Evolutionary conservation across 2,888 invertebrate species (phyloP).

Genomic region (Colletes collaris): DNA sequence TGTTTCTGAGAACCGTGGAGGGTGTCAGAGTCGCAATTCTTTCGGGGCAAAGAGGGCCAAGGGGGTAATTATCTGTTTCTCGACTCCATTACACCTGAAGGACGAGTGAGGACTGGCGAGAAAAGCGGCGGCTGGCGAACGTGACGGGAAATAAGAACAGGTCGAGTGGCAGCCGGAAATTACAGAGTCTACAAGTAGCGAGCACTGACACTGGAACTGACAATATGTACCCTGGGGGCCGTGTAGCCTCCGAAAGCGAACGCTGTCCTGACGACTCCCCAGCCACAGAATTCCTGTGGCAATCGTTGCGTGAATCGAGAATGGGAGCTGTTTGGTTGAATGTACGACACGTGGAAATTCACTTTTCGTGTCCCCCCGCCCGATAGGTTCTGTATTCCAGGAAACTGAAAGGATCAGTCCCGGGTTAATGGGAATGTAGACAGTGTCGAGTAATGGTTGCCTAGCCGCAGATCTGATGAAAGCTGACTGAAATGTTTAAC

Average conservation of each 20-base stretch:
- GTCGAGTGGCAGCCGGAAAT: conserved; percentile 81
- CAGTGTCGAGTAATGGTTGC: too few relatives aligned
- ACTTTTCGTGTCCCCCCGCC: conserved; percentile 3
- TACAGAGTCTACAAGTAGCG: conserved; percentile 76
- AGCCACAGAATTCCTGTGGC: background rate
- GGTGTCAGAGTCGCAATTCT: conserved; percentile 16
- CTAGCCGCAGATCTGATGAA: too few relatives aligned
- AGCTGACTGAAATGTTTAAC: too few relatives aligned
- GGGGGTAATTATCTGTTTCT: conserved; percentile 80
- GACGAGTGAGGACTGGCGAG: conserved; percentile 56
- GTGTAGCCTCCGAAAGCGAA: conserved; percentile 13
- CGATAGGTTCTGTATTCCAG: background rate
- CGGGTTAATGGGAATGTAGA: too few relatives aligned
- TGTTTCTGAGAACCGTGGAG: conserved; percentile 4
- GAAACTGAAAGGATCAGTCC: too few relatives aligned
- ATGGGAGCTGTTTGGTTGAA: background rate
- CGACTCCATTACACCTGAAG: conserved; percentile 77
- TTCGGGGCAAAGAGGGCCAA: conserved; percentile 54
- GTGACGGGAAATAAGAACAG: conserved; percentile 82
- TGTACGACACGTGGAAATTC: conserved; percentile 1
- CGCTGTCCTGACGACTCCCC: conserved; percentile 5
- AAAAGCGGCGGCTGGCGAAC: conserved; percentile 70
- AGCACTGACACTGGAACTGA: conserved; percentile 62
- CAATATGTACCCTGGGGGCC: conserved; percentile 65
- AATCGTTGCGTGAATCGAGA: conserved; percentile 27